A percentile compares a stretch with the other conserved stretches of the same genome.
phyloP scores from a whole-genome alignment of 2,888 invertebrate genomes.

The Apantesis nais region DNA sequence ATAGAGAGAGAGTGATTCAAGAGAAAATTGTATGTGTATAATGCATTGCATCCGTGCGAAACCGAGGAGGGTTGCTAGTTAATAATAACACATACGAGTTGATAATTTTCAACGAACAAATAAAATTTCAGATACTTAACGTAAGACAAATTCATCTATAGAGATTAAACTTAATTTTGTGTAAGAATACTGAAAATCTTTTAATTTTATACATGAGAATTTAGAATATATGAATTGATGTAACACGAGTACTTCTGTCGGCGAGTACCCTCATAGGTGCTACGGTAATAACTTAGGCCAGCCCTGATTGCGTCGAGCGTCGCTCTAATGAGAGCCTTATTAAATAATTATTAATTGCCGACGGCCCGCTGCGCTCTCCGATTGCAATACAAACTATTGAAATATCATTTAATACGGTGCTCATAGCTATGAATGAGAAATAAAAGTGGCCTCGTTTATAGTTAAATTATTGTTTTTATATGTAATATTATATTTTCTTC shows the following conservation, averaged over 20 bases:
- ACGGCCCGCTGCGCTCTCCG: slow-evolving; percentile 64
- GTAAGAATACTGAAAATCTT: not conserved
- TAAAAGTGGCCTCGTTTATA: slow-evolving; percentile 10
- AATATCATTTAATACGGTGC: slow-evolving; percentile 53
- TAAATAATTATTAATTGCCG: slow-evolving; percentile 73
- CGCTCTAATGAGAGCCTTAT: slow-evolving; percentile 67
- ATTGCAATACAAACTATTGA: slow-evolving; percentile 60
- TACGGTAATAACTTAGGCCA: slow-evolving; percentile 49
- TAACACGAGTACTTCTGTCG: slow-evolving; percentile 24
- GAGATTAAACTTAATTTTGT: too few species aligned
- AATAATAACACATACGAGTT: too few species aligned
- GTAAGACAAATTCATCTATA: too few species aligned
- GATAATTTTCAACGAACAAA: too few species aligned
- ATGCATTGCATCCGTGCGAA: too few species aligned
- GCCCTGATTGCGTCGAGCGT: slow-evolving; percentile 57
- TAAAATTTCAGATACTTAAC: too few species aligned
- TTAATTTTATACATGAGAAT: not conserved
- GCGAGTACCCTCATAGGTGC: slow-evolving; percentile 40
- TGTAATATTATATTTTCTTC: not conserved
- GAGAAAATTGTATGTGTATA: too few species aligned
- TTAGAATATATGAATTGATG: not conserved
- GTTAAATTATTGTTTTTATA: slow-evolving; percentile 9
- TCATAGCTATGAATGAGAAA: slow-evolving; percentile 17
- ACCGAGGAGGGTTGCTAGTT: too few species aligned
- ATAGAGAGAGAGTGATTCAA: too few species aligned